Evolutionary conservation across 2,888 invertebrate species (phyloP).

Genomic region (Onchidella celtica): DNA sequence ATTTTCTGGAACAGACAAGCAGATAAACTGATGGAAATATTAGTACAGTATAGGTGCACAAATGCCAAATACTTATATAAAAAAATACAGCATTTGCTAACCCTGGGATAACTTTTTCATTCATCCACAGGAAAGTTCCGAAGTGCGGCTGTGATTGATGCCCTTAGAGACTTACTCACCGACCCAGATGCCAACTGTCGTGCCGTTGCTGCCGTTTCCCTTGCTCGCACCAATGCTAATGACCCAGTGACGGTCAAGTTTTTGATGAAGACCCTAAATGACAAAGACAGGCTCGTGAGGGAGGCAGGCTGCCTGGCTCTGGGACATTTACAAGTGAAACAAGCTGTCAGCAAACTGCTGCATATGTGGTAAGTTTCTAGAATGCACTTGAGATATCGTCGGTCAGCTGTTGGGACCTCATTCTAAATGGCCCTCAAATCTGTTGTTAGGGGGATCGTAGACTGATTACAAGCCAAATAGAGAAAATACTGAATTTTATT

Average conservation of each 20-base stretch:
- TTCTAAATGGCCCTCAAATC: no score
- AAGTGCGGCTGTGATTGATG: constrained; percentile 68
- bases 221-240: constrained; percentile 63
- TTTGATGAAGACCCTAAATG: constrained; percentile 59
- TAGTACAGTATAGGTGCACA: no score
- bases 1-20: no score
- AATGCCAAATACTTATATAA: no score
- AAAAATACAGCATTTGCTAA: no score
- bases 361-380: constrained; percentile 70
- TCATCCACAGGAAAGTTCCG: constrained; percentile 69
- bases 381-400: no score
- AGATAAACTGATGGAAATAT: no score
- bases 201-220: constrained; percentile 68
- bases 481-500: no score
- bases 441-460: no score
- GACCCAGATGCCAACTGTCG: constrained; percentile 68
- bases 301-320: constrained; percentile 70
- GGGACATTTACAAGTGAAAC: constrained; percentile 63
- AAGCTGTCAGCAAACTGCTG: constrained; percentile 62
- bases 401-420: no score
- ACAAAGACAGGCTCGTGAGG: constrained; percentile 67
- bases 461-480: no score
- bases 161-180: constrained; percentile 63
- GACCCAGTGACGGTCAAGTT: constrained; percentile 56
- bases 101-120: no score